Base-by-base conservation (phyloP, 1,140 invertebrate species). In the Drosophila murphyi region DNA sequence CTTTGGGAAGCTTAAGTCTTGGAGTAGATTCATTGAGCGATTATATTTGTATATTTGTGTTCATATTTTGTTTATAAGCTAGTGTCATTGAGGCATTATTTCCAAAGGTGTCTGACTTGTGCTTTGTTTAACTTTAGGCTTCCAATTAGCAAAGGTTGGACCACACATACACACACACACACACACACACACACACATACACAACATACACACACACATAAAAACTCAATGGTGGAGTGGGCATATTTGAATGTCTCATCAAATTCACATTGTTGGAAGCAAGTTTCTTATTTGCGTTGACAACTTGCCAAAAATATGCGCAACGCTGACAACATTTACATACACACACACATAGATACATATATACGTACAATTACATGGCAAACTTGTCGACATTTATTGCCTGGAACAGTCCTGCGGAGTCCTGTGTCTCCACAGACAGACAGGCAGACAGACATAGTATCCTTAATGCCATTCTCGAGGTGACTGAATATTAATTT, bases 401-500 rank as follows among this genome's bases (percentile, higher is more conserved):
- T 88, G 82, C 57, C 56, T 48, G 31, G 45, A 52, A 77, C 60
- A 47, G 59, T 59, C 39, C 1, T 20, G 20, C 20, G n/a, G 6
- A n/a, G 57, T 61, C 45, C 41, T 61, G 57, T 61, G 8, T 2
- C 20, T 48, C 28, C 31, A n/a, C 8, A 35, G 12, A 29, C 32
- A 12, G 34, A 8, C 39, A 43, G 28, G 20, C 12, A 28, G 51
- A 20, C 4, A 35, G 20, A 20, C 20, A 20, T 20, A 20, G 20
- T 20, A 35, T 32, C 35, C 51, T 64, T 45, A 20, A 52, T 43
- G 39, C 31, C 54, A 60, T 50, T 61, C 43, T 61, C 55, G 43
- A 54, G 71, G 69, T 64, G 67, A 73, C 85, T 81, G 83, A 87
- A 88, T 87, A 82, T 87, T 87, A 87, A 87, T 87, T 87, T 87